A percentile compares a stretch with the other conserved stretches of the same genome.
phyloP scores from a whole-genome alignment of 92 coral and sea anemone species.

The Galaxea fascicularis region DNA sequence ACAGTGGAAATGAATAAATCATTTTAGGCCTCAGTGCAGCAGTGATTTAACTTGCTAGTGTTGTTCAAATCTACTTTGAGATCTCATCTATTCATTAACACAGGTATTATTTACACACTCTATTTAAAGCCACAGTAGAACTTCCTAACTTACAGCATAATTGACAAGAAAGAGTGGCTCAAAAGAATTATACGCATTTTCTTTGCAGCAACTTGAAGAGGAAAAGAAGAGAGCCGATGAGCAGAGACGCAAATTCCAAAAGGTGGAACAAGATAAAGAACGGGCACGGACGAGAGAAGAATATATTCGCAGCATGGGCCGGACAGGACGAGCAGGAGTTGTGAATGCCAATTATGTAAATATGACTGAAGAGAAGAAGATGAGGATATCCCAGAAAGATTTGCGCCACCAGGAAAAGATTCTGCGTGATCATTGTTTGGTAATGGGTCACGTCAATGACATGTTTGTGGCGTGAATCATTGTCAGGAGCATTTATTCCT shows the following conservation, averaged over 20 bases:
- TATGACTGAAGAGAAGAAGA: conserved; percentile 90
- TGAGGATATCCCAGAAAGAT: conserved; percentile 82
- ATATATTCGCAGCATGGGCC: conserved; percentile 90
- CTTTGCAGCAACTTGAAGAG: conserved; percentile 56
- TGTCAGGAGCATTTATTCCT: not conserved
- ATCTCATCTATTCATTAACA: too few relatives aligned
- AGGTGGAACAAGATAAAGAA: conserved; percentile 74
- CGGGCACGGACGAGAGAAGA: conserved; percentile 70
- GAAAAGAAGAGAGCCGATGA: conserved; percentile 57
- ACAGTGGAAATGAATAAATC: too few relatives aligned
- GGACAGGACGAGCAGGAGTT: conserved; percentile 76
- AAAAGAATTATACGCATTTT: not conserved
- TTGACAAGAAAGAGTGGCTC: too few relatives aligned
- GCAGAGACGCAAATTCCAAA: conserved; percentile 46
- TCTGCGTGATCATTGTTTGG: conserved; percentile 87
- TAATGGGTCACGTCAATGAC: conserved; percentile 93
- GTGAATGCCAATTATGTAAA: conserved; percentile 83
- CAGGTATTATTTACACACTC: too few relatives aligned
- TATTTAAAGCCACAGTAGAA: too few relatives aligned
- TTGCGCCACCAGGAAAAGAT: conserved; percentile 88
- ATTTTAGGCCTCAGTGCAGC: too few relatives aligned
- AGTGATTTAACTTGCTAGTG: too few relatives aligned
- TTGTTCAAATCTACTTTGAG: too few relatives aligned
- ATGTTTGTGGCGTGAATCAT: conserved; percentile 76
- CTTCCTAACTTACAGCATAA: too few relatives aligned